A percentile compares a stretch with the other conserved stretches of the same genome.
Conservation (phyloP, 2,888 invertebrate species). For the Salticus scenicus region DNA sequence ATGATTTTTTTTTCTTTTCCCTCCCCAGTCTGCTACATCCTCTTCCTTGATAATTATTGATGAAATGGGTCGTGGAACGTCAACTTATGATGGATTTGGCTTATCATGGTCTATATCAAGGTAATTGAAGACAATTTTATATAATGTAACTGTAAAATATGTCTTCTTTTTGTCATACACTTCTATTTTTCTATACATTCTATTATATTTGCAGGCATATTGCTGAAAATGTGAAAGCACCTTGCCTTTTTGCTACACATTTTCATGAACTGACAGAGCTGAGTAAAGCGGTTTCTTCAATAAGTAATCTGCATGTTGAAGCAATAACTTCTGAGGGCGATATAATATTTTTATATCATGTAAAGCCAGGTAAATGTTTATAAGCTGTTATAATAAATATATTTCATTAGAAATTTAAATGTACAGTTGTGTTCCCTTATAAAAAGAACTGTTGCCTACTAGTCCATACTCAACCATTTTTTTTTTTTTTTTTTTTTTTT, state of each 20-base stretch:
- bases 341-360: slow-evolving; percentile 86
- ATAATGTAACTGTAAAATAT: too few relatives aligned
- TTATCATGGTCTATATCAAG: slow-evolving; percentile 99
- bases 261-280: slow-evolving; percentile 96
- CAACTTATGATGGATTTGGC: slow-evolving; percentile 97
- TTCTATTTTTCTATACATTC: not conserved
- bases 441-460: too few relatives aligned
- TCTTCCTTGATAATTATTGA: slow-evolving; percentile 97
- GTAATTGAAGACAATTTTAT: too few relatives aligned
- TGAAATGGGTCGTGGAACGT: slow-evolving; percentile 94
- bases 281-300: slow-evolving; percentile 82
- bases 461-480: too few relatives aligned
- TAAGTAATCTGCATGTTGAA: slow-evolving; percentile 90
- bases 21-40: slow-evolving; percentile 89
- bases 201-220: slow-evolving; percentile 81
- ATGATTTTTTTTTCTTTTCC: too few relatives aligned
- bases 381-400: too few relatives aligned
- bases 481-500: too few relatives aligned
- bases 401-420: too few relatives aligned
- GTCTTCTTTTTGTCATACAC: not conserved
- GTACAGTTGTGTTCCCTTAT: too few relatives aligned
- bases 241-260: slow-evolving; percentile 97
- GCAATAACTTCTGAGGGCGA: slow-evolving; percentile 85
- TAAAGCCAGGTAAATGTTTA: slow-evolving; percentile 80
- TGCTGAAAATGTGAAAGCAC: slow-evolving; percentile 86